phyloP scores from a whole-genome alignment of 2,113 vertebrate genomes.

The Choloepus hoffmanni region DNA sequence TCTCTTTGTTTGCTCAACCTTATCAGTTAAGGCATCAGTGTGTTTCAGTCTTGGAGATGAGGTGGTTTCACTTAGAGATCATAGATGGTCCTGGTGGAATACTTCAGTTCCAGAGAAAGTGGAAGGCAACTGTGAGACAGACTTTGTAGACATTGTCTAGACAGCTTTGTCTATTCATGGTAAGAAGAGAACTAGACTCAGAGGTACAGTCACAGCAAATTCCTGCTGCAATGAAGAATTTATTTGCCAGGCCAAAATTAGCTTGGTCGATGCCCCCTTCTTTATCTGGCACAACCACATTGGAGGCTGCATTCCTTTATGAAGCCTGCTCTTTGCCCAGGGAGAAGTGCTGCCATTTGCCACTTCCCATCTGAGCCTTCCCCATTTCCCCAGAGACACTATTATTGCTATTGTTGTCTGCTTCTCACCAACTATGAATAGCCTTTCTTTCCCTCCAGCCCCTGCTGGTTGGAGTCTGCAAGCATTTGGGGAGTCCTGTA shows the following conservation, averaged over 20 bases:
- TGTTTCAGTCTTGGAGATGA: not conserved
- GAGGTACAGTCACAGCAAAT: not conserved
- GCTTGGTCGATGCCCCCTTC: not conserved
- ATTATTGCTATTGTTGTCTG: not conserved
- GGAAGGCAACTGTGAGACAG: not conserved
- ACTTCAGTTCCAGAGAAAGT: not conserved
- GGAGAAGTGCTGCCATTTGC: not conserved
- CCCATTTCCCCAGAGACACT: not conserved
- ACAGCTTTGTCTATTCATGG: not conserved
- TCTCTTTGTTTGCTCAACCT: not conserved
- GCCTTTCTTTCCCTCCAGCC: not conserved
- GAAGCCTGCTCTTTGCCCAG: not conserved
- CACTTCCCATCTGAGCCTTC: not conserved
- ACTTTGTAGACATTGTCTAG: not conserved
- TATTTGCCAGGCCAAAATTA: not conserved
- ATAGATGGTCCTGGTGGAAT: not conserved
- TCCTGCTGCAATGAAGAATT: not conserved
- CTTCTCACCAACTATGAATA: not conserved
- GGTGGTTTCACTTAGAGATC: not conserved
- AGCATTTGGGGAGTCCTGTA: not conserved
- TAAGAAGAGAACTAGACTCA: not conserved
- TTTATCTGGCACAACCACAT: not conserved
- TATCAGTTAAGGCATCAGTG: not conserved
- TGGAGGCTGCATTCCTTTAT: not conserved
- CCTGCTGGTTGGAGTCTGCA: too few species aligned